Evolutionary conservation across 2,113 vertebrate genomes (phyloP).

Genomic region (Austrofundulus limnaeus): DNA sequence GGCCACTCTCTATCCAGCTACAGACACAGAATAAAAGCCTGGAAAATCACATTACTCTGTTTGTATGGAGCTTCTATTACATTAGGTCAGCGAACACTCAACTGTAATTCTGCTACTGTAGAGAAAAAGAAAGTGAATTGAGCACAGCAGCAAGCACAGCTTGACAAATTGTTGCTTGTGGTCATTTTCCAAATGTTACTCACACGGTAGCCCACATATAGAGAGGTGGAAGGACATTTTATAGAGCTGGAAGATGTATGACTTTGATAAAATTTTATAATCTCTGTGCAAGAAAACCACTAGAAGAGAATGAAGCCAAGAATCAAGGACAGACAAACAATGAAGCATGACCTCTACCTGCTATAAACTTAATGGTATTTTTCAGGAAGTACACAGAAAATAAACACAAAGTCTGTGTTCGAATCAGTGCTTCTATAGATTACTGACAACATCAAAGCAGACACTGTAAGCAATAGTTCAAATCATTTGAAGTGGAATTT

Average conservation of each 20-base stretch:
- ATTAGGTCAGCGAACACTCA: conserved; percentile 72
- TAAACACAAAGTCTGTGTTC: conserved; percentile 30
- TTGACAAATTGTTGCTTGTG: conserved; percentile 71
- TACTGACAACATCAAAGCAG: conserved; percentile 27
- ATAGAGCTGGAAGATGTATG: conserved; percentile 50
- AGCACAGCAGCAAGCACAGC: conserved; percentile 51
- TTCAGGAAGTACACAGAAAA: conserved; percentile 14
- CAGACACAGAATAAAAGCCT: conserved; percentile 76
- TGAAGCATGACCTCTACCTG: conserved; percentile 39
- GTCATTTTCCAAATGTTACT: conserved; percentile 68
- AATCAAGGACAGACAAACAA: conserved; percentile 30
- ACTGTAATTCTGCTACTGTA: conserved; percentile 71
- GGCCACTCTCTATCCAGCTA: conserved; percentile 59
- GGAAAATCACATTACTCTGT: conserved; percentile 75
- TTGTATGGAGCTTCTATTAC: conserved; percentile 70
- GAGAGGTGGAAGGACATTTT: conserved; percentile 41
- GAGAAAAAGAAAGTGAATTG: conserved; percentile 65
- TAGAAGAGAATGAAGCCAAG: conserved; percentile 23
- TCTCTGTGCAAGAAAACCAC: conserved; percentile 40
- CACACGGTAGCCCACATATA: conserved; percentile 44
- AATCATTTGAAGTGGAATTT: too few relatives aligned
- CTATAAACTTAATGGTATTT: conserved; percentile 33
- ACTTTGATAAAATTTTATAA: conserved; percentile 48
- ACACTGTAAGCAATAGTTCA: conserved; percentile 9
- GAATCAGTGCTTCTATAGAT: conserved; percentile 32